These are phyloP conservation scores for Acanthosoma haemorrhoidale DNA, from an alignment of 2,888 invertebrate genomes.

Conservation along the genomic window DNA sequence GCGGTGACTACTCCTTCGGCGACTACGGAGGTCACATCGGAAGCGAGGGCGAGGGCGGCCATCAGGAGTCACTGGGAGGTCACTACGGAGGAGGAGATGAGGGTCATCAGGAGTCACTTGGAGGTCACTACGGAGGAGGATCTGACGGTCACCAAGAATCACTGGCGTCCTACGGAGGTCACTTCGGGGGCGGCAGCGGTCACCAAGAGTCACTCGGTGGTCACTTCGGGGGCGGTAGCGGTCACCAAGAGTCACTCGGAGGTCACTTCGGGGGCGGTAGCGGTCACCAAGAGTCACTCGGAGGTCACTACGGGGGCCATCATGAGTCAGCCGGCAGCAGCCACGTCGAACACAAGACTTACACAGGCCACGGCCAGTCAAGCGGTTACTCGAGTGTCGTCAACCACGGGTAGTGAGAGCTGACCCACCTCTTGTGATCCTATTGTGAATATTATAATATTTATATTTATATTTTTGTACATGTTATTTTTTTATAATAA, in stretches of 20 bases:
- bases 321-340: constrained; percentile 34
- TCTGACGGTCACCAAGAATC: constrained; percentile 9
- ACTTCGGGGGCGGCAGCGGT: background rate
- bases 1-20: background rate
- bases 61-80: background rate
- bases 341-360: constrained; percentile 36
- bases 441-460: background rate
- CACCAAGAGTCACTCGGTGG: background rate
- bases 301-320: background rate
- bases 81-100: background rate
- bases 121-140: background rate
- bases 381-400: constrained; percentile 34
- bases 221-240: background rate
- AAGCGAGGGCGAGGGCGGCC: background rate
- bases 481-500: constrained; percentile 10
- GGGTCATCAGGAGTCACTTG: background rate
- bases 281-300: background rate
- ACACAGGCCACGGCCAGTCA: constrained; percentile 29
- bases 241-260: background rate
- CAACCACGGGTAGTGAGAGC: constrained; percentile 34
- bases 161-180: constrained; percentile 3
- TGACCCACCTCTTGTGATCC: background rate
- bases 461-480: constrained; percentile 6
- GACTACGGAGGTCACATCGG: background rate
- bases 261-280: background rate